Conservation (phyloP, 2,888 invertebrate genomes). For the Anarsia innoxiella region DNA sequence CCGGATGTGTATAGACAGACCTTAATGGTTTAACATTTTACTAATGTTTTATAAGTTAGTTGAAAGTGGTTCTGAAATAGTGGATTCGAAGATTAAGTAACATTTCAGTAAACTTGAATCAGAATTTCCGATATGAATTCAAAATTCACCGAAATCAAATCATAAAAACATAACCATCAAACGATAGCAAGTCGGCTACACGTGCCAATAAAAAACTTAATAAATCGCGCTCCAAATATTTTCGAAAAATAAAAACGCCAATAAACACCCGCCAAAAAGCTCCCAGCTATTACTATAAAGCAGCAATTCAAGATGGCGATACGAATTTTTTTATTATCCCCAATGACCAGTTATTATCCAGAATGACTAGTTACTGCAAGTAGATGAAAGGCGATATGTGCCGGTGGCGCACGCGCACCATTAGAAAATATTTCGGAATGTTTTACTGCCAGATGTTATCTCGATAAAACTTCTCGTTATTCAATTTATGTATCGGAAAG, state of each 20-base stretch:
- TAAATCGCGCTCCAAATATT: conserved; percentile 14
- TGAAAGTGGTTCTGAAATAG: too few species aligned
- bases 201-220: conserved; percentile 3
- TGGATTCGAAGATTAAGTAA: too few species aligned
- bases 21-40: too few species aligned
- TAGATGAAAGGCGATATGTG: conserved; percentile 48
- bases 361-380: conserved; percentile 54
- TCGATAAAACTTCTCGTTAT: conserved; percentile 34
- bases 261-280: conserved; percentile 45
- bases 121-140: too few species aligned
- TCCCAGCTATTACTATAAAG: conserved; percentile 54
- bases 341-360: conserved; percentile 52
- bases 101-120: too few species aligned
- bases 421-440: conserved; percentile 43
- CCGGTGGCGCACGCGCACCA: conserved; percentile 41
- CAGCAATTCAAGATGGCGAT: conserved; percentile 37
- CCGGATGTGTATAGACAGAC: too few species aligned
- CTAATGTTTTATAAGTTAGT: too few species aligned
- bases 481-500: conserved; percentile 31
- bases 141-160: too few species aligned
- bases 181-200: too few species aligned
- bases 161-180: too few species aligned
- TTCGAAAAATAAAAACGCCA: conserved; percentile 30
- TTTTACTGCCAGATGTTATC: conserved; percentile 38
- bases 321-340: conserved; percentile 48